These are phyloP conservation scores for Pheosia tremula DNA, from an alignment of 2,888 invertebrate genomes.

Conservation along the genomic window DNA sequence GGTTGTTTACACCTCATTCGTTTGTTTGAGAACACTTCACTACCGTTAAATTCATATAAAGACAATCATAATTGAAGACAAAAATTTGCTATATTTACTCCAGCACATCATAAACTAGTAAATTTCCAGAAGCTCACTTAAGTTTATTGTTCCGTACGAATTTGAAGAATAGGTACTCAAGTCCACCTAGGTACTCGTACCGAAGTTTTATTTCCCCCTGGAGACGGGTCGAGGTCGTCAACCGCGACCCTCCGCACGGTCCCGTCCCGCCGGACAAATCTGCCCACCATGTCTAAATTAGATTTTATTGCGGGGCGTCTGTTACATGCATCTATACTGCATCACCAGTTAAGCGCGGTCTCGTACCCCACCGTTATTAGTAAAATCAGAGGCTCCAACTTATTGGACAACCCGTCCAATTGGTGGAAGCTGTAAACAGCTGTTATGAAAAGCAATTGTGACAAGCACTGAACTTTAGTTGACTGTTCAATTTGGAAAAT, in stretches of 20 bases:
- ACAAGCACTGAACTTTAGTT: slow-evolving; percentile 58
- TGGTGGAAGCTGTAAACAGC: slow-evolving; percentile 70
- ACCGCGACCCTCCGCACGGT: slow-evolving; percentile 72
- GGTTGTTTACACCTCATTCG: not conserved
- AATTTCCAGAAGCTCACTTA: too few species aligned
- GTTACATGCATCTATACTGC: slow-evolving; percentile 57
- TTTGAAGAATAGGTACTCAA: too few species aligned
- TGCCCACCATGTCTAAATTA: slow-evolving; percentile 81
- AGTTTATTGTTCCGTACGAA: too few species aligned
- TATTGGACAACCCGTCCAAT: slow-evolving; percentile 63
- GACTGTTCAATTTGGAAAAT: slow-evolving; percentile 48
- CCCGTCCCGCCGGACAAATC: slow-evolving; percentile 77
- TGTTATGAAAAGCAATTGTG: slow-evolving; percentile 65
- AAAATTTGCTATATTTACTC: not conserved
- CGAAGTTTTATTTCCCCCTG: slow-evolving; percentile 16
- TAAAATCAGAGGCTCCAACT: slow-evolving; percentile 41
- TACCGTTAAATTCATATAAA: not conserved
- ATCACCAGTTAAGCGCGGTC: slow-evolving; percentile 55
- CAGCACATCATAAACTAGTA: too few species aligned
- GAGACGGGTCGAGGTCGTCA: slow-evolving; percentile 64
- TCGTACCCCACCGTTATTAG: not conserved
- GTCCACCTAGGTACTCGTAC: too few species aligned
- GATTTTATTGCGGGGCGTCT: slow-evolving; percentile 82
- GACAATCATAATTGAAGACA: not conserved
- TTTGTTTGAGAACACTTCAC: not conserved